Evolutionary conservation across 2,888 invertebrate species (phyloP).

Genomic region (Nomada fabriciana): DNA sequence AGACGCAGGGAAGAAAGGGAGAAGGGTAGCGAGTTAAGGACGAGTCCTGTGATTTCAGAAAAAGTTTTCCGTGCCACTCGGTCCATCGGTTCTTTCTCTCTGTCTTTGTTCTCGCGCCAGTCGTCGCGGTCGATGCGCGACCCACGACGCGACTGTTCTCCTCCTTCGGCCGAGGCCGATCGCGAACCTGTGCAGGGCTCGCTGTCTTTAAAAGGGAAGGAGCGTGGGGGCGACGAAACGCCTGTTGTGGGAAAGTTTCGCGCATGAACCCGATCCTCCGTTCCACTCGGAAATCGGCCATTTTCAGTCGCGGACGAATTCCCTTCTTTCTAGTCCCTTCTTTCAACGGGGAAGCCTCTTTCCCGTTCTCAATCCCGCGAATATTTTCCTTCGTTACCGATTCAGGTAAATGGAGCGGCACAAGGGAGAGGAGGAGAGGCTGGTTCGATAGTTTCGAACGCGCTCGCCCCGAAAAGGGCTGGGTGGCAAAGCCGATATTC

Average conservation of each 20-base stretch:
- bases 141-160: conserved; percentile 38
- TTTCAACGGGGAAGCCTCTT: too few relatives aligned
- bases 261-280: background rate
- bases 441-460: conserved; percentile 6
- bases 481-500: conserved; percentile 77
- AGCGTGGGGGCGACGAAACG: conserved; percentile 65
- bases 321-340: too few relatives aligned
- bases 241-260: conserved; percentile 67
- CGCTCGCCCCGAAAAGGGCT: conserved; percentile 69
- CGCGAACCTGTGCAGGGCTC: conserved; percentile 33
- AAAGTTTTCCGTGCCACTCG: conserved; percentile 70
- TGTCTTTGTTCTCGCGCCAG: conserved; percentile 6
- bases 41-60: conserved; percentile 75
- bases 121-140: background rate
- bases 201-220: conserved; percentile 69
- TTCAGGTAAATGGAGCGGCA: conserved; percentile 18
- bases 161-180: conserved; percentile 17
- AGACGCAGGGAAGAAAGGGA: conserved; percentile 56
- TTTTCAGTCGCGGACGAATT: background rate
- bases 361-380: background rate
- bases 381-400: conserved; percentile 23
- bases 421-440: background rate
- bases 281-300: conserved; percentile 12
- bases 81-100: conserved; percentile 54
- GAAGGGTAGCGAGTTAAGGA: conserved; percentile 52